A percentile compares a stretch with the other conserved stretches of the same genome.
phyloP scores from a whole-genome alignment of 2,113 vertebrate species.

The Laticauda laticaudata region DNA sequence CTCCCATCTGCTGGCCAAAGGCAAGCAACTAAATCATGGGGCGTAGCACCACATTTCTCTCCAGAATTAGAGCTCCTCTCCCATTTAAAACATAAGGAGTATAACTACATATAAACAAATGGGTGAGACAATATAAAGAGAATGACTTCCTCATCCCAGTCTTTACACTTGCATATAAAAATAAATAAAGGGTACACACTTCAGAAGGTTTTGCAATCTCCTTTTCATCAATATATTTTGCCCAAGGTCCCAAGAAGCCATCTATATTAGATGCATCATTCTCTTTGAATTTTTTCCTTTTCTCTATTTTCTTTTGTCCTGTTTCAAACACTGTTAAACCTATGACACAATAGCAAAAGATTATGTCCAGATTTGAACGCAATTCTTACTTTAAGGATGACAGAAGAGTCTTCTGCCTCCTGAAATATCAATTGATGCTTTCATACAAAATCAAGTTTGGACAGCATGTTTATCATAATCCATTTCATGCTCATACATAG shows the following conservation, averaged over 20 bases:
- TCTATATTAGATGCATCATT: conserved; percentile 93
- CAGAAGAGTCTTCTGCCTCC: neutral
- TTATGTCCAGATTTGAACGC: neutral
- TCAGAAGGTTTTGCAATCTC: conserved; percentile 92
- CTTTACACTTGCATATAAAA: neutral
- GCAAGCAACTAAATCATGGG: neutral
- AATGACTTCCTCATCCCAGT: neutral
- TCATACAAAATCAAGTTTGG: neutral
- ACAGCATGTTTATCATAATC: neutral
- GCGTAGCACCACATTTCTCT: neutral
- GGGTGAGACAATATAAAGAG: neutral
- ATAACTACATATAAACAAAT: neutral
- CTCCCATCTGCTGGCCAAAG: neutral
- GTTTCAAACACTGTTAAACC: conserved; percentile 96
- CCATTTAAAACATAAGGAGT: neutral
- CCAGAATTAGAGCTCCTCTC: neutral
- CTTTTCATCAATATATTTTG: conserved; percentile 94
- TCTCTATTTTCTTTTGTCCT: conserved; percentile 86
- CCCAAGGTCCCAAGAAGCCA: conserved; percentile 93
- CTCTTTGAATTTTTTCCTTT: conserved; percentile 94
- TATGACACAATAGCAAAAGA: conserved; percentile 52
- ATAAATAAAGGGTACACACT: conserved; percentile 69
- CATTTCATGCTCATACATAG: neutral
- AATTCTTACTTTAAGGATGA: neutral
- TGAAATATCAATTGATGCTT: neutral